These are phyloP conservation scores for Drosophila bocki DNA, from an alignment of 1,140 invertebrate genomes.

Conservation along the genomic window DNA sequence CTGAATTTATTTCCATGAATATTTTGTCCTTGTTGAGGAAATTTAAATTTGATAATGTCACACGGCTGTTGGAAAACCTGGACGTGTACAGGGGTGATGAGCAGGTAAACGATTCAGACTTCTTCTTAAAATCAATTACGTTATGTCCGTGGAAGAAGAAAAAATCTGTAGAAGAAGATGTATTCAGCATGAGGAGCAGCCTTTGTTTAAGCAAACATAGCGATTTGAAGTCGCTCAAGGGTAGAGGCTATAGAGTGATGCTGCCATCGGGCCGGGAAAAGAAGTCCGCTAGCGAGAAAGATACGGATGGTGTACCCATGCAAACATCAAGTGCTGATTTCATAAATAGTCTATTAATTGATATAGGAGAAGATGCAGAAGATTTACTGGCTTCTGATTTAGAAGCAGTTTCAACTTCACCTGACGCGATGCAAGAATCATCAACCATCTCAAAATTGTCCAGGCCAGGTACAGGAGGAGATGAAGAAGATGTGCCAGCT, in stretches of 20 bases:
- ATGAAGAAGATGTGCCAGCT: too few species aligned
- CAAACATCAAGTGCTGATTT: too few species aligned
- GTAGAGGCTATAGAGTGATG: conserved; percentile 31
- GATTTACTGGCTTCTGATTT: too few species aligned
- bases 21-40: conserved; percentile 40
- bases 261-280: neutral
- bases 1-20: conserved; percentile 14
- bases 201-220: neutral
- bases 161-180: neutral
- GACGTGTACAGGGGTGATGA: neutral
- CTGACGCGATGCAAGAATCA: too few species aligned
- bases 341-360: too few species aligned
- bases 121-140: neutral
- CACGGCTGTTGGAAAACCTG: conserved; percentile 15
- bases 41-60: conserved; percentile 41
- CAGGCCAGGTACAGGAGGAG: too few species aligned
- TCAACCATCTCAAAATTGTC: too few species aligned
- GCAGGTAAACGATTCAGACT: neutral
- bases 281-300: neutral
- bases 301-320: too few species aligned
- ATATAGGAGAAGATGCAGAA: neutral
- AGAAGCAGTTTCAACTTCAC: too few species aligned
- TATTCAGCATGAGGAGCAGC: conserved; percentile 36
- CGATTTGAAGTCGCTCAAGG: conserved; percentile 5
- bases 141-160: neutral